Evolutionary conservation across 2,888 invertebrate genomes (phyloP), one percentile per base, ranked within the genome.

Genomic region (Pachliopta kotzebuea): DNA sequence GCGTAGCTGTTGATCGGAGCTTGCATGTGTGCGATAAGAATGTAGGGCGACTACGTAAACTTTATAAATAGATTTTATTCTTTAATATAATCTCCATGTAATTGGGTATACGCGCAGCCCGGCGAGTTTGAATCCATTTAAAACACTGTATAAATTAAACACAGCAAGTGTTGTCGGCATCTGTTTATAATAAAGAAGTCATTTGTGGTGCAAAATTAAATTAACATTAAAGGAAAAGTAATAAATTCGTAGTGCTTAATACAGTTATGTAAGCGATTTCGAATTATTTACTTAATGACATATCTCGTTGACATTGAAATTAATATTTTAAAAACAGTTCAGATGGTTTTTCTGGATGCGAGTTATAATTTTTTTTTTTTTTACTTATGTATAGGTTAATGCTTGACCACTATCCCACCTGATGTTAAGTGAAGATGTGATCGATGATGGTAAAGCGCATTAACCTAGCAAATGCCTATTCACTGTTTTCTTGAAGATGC

Each of bases 61-160:
- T 77, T 84, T 90, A 90, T 87, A 88, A 90, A 90, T 90, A 90
- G 90, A 85, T 78, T 85, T 85, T 83, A 88, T 87, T 86, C 86
- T 84, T 81, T 74, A 79, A 73, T 70, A 72, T 75, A 84, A 80
- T 80, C 56, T 56, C 79, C 81, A 83, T 80, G 78, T 82, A 80
- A 83, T 83, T 82, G 77, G 77, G 78, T 73, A 77, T 79, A 81
- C 77, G 77, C 73, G 77, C 76, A 81, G 79, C 75, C 80, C 79
- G 80, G 77, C 78, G 78, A 81, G 78, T 58, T 54, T 61, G 54
- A 61, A 61, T 65, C 57, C 60, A 57, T 61, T 37, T 24, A 57
- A 42, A 54, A 52, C 50, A 42, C 26, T 29, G 54, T 23, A 54
- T 63, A 29, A 62, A 62, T 54, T 55, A 20, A 23, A 58, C 59